Evolutionary conservation across 2,888 invertebrate genomes (phyloP).

Genomic region (Leptura quadrifasciata): DNA sequence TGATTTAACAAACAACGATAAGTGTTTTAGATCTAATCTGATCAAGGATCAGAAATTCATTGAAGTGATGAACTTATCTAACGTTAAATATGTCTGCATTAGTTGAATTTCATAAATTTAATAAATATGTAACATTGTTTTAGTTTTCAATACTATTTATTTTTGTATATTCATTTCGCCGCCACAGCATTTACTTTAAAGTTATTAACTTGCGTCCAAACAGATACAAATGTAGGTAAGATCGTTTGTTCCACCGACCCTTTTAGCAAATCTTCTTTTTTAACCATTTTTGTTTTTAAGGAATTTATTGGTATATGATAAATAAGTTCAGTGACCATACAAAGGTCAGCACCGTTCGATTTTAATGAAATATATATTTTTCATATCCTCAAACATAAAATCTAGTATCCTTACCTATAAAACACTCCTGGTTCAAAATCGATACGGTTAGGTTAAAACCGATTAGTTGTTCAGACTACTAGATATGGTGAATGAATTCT

Average conservation of each 20-base stretch:
- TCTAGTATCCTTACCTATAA: background rate
- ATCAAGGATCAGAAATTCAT: too few relatives aligned
- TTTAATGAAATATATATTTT: background rate
- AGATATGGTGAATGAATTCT: background rate
- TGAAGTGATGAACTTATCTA: too few relatives aligned
- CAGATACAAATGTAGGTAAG: background rate
- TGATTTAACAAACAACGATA: too few relatives aligned
- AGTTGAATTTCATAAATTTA: too few relatives aligned
- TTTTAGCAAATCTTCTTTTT: background rate
- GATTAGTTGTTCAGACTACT: background rate
- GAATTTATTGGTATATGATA: conserved; percentile 1
- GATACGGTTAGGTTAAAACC: background rate
- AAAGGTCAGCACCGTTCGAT: background rate
- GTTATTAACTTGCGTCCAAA: background rate
- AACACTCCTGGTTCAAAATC: background rate
- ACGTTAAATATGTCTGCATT: too few relatives aligned
- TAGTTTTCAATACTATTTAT: too few relatives aligned
- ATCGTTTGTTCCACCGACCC: background rate
- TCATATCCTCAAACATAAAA: background rate
- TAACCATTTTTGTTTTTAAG: background rate
- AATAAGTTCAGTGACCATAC: background rate
- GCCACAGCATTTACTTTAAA: background rate
- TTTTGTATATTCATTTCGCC: too few relatives aligned
- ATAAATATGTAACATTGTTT: too few relatives aligned
- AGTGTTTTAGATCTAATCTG: too few relatives aligned